phyloP scores from a whole-genome alignment of 2,888 invertebrate genomes.

The Agrilus biguttatus region DNA sequence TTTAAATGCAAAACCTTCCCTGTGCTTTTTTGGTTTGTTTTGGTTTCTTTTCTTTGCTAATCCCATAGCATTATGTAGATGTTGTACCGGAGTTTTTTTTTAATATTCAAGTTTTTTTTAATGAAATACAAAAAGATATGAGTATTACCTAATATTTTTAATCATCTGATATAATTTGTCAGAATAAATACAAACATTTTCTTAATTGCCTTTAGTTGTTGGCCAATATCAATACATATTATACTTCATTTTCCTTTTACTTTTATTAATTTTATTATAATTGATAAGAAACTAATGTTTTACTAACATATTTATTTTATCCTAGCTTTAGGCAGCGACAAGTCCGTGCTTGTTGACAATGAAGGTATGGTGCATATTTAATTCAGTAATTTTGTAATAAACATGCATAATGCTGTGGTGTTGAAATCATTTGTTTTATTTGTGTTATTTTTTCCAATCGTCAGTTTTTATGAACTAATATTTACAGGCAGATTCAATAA shows the following conservation, averaged over 20 bases:
- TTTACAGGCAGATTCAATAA: slow-evolving; percentile 1
- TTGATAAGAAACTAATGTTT: no score
- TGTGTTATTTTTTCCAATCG: slow-evolving; percentile 1
- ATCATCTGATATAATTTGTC: no score
- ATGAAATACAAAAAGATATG: neutral
- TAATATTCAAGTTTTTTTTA: slow-evolving; percentile 4
- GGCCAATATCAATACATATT: neutral
- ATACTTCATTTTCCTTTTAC: neutral
- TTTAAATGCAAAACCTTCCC: slow-evolving; percentile 2
- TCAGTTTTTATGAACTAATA: neutral
- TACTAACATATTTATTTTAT: slow-evolving; percentile 10
- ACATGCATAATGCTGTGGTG: slow-evolving; percentile 21
- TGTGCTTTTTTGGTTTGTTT: slow-evolving; percentile 5
- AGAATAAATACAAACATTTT: no score
- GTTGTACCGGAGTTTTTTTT: slow-evolving; percentile 3
- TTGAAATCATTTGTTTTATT: slow-evolving; percentile 8
- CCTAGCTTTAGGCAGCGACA: slow-evolving; percentile 37
- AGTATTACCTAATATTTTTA: no score
- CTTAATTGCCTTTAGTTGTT: neutral
- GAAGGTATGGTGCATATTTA: slow-evolving; percentile 37
- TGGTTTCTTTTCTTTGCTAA: slow-evolving; percentile 3
- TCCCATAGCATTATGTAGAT: slow-evolving; percentile 23
- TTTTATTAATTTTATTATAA: neutral
- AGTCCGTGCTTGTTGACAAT: slow-evolving; percentile 38
- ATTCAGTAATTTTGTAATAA: neutral